Base-by-base conservation (phyloP, 23 tunicate species). In the Ascidia mentula region DNA sequence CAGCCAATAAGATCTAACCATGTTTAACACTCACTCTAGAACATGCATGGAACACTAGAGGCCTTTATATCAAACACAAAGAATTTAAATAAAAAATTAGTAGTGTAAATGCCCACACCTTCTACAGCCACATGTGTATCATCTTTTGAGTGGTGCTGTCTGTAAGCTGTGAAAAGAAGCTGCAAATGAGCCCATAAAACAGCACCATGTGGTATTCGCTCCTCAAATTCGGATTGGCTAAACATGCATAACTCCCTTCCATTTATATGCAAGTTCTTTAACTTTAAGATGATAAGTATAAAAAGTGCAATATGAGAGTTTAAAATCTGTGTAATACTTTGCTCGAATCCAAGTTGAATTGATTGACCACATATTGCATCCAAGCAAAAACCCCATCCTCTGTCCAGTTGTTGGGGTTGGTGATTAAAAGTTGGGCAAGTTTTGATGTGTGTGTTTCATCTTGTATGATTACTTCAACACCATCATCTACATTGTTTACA, bases 301-400 rank as follows among this genome's bases (percentile, higher is more conserved):
- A 31, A 42, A 31, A 45, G 36, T 38, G 37, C 4, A 34, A 34
- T 3, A 39, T 20, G 17, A 31, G 69, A 4, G 65, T 53, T 26
- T 28, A 53, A 1, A 53, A 28, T 9, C 65, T 53, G 65, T n/a
- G n/a, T n/a, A n/a, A 28, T 79, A 86, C 97, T 40, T 81, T 91
- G 0, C 77, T 9, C 0, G 85, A n/a, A 61, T 91, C 97, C 82
- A 91, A 78, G 36, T 86, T 79, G 35, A 91, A 91, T 33, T 82
- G 97, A 24, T 80, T 84, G 46, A 79, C 74, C 8, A 91, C 97
- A 46, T 86, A 76, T 20, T 77, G 87, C 97, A 91, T 91, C 97
- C 97, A 91, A 24, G 85, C 80, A 86, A 78, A 91, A 8, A 91
- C 97, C 18, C 89, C 87, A 65, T 91, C 97, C 70, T 91, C 97